phyloP scores from a whole-genome alignment of 2,113 vertebrate species.

The Semnopithecus entellus region DNA sequence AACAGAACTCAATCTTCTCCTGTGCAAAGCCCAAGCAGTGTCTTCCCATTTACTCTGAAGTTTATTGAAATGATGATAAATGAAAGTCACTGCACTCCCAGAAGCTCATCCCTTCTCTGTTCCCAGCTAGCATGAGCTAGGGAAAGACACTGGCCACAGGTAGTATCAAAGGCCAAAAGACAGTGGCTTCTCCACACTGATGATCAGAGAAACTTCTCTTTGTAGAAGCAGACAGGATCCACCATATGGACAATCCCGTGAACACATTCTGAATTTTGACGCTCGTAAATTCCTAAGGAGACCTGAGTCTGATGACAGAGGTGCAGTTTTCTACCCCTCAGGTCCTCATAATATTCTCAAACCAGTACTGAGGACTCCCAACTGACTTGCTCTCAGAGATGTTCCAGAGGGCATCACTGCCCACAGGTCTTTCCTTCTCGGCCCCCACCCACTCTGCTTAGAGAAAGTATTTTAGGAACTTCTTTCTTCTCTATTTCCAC shows the following conservation, averaged over 20 bases:
- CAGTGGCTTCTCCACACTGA: neutral
- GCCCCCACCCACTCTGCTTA: neutral
- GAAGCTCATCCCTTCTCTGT: neutral
- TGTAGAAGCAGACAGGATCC: neutral
- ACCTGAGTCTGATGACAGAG: neutral
- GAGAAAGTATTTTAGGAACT: neutral
- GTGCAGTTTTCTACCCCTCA: neutral
- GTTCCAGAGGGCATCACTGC: accelerated
- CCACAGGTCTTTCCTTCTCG: neutral
- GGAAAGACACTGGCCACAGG: neutral
- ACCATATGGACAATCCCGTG: neutral
- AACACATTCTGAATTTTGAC: neutral
- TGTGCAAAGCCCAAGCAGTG: neutral
- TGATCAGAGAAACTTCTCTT: neutral
- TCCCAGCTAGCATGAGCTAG: neutral
- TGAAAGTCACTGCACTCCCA: neutral
- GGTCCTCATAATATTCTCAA: neutral
- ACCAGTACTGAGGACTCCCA: neutral
- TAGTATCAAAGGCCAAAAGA: neutral
- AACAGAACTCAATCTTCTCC: neutral
- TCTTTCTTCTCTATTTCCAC: neutral
- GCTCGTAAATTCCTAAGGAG: neutral
- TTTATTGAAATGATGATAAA: neutral
- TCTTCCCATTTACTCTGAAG: neutral
- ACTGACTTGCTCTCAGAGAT: neutral